Evolutionary conservation across 2,888 invertebrate genomes (phyloP), one percentile per base, ranked within the genome.

Genomic region (Agonopterix heracliana): DNA sequence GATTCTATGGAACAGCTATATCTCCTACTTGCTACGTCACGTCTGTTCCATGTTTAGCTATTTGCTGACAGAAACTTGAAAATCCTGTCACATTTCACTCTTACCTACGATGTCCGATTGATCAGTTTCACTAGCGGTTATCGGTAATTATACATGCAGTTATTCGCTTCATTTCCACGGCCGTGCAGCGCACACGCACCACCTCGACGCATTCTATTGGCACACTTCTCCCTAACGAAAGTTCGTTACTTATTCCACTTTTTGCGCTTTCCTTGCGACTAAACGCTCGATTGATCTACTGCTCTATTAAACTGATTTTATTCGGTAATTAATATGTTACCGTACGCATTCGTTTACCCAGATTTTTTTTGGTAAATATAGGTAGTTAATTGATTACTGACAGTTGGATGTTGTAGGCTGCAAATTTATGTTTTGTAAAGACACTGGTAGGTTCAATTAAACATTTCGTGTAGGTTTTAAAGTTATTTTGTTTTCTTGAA

Each of bases 141-240:
- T 64, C 56, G 26, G 26, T 57, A 54, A 66, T 68, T 71, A 68
- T 60, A 55, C 63, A 76, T 78, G 75, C 76, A 78, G 66, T 71
- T 79, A 81, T 76, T 76, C 64, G 56, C 53, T 63, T 54, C 62
- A 57, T 65, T 61, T 58, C 56, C 61, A 63, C 60, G 54, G 60
- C 57, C 53, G 57, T 53, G 59, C 57, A 54, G 57, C 26, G 61
- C 54, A 52, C 77, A 74, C 72, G 71, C 75, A 79, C 72, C 61
- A 54, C 62, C 61, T 59, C 65, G 46, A 2, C 42, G 73, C 72
- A 77, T 78, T 73, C 76, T 72, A 73, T 74, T 82, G 74, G 76
- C 83, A 81, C 75, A 81, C 71, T 81, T 81, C 71, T 76, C 68
- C 66, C 58, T 7, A 83, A 75, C 77, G 83, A 84, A 83, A 83